Evolutionary conservation across 2,797 vertebrate genomes (phyloP), one percentile per base, ranked within the genome.

Genomic region (Mionectes olivaceus): DNA sequence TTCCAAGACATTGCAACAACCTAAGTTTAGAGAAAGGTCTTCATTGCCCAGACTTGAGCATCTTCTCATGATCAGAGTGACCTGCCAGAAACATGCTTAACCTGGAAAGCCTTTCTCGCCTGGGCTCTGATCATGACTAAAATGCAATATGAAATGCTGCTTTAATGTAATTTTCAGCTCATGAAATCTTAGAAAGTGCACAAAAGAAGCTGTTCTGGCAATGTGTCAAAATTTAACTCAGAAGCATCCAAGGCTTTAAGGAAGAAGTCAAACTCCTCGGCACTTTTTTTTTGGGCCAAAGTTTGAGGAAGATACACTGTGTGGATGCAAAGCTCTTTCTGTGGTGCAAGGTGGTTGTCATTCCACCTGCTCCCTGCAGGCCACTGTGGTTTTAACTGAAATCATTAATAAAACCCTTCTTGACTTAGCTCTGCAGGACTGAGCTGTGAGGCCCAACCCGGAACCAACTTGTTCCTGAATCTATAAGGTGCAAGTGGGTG

Each of bases 131-230:
- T 44, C n/a, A 30, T 59, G 67, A 90, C 55, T 90, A 56, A 90
- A 88, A 88, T 46, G 35, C 30, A 88, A 4, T 39, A 73, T 39
- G 44, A 95, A 91, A 93, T 39, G n/a, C n/a, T 88, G 30, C 49
- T 94, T 88, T 94, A 91, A 87, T 89, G 49, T 46, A 2, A 87
- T 89, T 95, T 94, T 87, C 87, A 96, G 44, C 37, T 87, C 87
- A 89, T 89, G 56, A 96, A 94, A 52, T 80, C 75, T 90, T 93
- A 87, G 79, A 76, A 91, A 94, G 88, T 43, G 35, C 74, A 90
- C 35, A 73, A 76, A 87, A 94, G 60, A 84, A 49, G 41, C 74
- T 91, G 32, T 23, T 83, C 69, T 90, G 94, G 94, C 77, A 94
- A 67, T 21, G 5, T 2, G 13, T 53, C 69, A 76, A 90, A 79